These are phyloP conservation scores for Hecatera dysodea DNA, from an alignment of 2,888 invertebrate species.

Conservation along the genomic window DNA sequence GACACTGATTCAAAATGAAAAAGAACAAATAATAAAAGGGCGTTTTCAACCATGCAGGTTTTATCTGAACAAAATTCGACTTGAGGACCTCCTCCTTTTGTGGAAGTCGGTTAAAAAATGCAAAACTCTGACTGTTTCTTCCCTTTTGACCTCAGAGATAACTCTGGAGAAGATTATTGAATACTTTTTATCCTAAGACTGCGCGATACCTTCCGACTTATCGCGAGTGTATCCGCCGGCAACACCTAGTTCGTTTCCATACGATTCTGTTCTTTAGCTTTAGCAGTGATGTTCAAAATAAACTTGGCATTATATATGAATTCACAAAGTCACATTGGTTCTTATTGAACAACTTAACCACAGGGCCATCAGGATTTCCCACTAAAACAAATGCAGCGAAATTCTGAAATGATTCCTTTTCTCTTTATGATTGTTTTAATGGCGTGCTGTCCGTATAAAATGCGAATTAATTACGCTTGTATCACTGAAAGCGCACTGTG, in stretches of 20 bases:
- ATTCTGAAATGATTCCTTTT: not conserved
- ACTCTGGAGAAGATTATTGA: no score
- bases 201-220: no score
- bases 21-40: no score
- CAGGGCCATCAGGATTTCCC: not conserved
- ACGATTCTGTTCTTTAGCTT: not conserved
- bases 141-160: no score
- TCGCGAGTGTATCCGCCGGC: no score
- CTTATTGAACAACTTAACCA: not conserved
- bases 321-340: not conserved
- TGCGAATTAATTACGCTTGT: slow-evolving; percentile 12
- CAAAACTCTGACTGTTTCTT: no score
- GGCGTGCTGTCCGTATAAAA: slow-evolving; percentile 8
- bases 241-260: not conserved
- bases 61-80: no score
- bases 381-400: not conserved
- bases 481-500: slow-evolving; percentile 15
- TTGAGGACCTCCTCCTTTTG: no score
- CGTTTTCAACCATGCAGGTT: no score
- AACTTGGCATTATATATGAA: not conserved
- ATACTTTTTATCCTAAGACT: not conserved
- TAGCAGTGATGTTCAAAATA: not conserved
- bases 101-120: no score
- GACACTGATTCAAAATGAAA: no score
- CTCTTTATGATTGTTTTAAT: slow-evolving; percentile 9